Conservation (phyloP, 2,797 vertebrate genomes). For the Sciaenops ocellatus region DNA sequence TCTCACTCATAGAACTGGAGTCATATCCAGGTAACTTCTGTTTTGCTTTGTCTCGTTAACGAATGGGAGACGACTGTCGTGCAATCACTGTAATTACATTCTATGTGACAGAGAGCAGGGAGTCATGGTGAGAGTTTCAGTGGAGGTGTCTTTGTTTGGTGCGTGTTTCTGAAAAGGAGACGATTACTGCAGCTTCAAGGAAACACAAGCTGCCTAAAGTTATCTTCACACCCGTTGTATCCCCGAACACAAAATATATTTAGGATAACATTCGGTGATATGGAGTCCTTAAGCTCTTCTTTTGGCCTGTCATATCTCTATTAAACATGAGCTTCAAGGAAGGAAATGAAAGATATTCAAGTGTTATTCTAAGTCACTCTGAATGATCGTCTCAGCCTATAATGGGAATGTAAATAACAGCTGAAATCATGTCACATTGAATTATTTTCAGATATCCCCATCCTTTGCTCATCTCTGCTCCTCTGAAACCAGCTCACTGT, state of each 20-base stretch:
- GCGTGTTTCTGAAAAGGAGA: background rate
- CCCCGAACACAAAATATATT: background rate
- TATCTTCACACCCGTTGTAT: background rate
- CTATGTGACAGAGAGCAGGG: too few species aligned
- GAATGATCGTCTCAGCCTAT: slow-evolving; percentile 50
- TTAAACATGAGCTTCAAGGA: slow-evolving; percentile 36
- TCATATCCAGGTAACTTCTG: too few species aligned
- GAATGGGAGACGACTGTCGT: background rate
- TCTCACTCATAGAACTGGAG: background rate
- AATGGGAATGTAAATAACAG: slow-evolving; percentile 65
- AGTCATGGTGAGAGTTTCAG: background rate
- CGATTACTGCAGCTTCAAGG: background rate
- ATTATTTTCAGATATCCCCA: slow-evolving; percentile 47
- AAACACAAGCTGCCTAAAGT: background rate
- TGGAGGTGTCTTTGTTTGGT: background rate
- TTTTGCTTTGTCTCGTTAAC: background rate
- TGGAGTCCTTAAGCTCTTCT: background rate
- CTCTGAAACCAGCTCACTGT: slow-evolving; percentile 45
- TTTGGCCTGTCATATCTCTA: background rate
- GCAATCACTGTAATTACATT: background rate
- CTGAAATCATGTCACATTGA: slow-evolving; percentile 41
- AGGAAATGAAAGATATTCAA: slow-evolving; percentile 8
- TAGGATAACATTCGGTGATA: background rate
- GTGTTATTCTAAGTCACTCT: slow-evolving; percentile 3
- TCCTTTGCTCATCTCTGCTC: slow-evolving; percentile 16